A percentile compares a stretch with the other conserved stretches of the same genome.
These are phyloP conservation scores for Bombus sibiricus DNA, from an alignment of 1,140 invertebrate genomes.

Conservation along the genomic window DNA sequence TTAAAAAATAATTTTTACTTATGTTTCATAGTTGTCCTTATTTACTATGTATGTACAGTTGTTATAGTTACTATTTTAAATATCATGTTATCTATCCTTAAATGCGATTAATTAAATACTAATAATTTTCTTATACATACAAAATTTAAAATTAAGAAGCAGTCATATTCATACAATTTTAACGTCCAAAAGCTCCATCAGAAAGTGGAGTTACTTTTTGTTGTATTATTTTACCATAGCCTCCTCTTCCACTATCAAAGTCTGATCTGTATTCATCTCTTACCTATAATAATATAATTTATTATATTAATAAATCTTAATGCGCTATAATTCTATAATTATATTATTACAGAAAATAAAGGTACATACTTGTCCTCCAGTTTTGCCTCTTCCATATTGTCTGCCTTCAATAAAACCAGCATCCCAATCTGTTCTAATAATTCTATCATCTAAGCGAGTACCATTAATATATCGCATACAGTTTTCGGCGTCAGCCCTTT, in stretches of 20 bases:
- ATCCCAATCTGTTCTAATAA: constrained; percentile 99
- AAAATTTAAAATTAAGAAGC: background rate
- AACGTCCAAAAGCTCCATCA: constrained; percentile 68
- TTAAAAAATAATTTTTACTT: background rate
- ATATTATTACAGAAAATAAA: constrained; percentile 20
- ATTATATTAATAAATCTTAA: constrained; percentile 11
- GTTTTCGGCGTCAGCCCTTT: constrained; percentile 93
- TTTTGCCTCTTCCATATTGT: constrained; percentile 99
- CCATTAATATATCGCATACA: constrained; percentile 99
- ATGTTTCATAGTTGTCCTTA: background rate
- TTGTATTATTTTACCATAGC: constrained; percentile 97
- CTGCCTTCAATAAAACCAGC: constrained; percentile 99
- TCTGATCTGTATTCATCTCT: constrained; percentile 99
- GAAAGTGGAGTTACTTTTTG: constrained; percentile 86
- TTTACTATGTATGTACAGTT: background rate
- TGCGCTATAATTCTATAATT: background rate
- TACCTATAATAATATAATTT: constrained; percentile 85
- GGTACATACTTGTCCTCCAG: constrained; percentile 95
- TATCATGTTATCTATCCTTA: constrained; percentile 2
- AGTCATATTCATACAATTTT: constrained; percentile 32
- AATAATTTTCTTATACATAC: constrained; percentile 22
- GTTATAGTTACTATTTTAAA: background rate
- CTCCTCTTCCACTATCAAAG: constrained; percentile 97
- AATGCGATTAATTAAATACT: background rate
- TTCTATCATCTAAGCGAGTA: constrained; percentile 97